Base-by-base conservation (phyloP, 2,113 vertebrate genomes). In the Phycodurus eques region DNA sequence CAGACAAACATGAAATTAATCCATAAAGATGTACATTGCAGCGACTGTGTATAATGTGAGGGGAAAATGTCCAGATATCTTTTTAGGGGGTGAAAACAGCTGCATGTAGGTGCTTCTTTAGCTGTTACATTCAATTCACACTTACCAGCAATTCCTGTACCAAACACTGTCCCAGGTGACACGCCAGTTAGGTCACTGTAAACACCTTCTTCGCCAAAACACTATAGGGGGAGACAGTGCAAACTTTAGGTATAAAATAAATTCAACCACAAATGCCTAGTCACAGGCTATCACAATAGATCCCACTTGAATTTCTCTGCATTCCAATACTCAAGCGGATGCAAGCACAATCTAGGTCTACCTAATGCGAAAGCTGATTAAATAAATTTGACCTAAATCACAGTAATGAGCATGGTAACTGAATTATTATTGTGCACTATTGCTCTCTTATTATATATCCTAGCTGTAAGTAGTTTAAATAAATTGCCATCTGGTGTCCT, bases 91-190 rank as follows among this genome's bases (percentile, higher is more conserved):
- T 44, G 68, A 61, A 68, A 12, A 75, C 4, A 74, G 72, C 64
- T 76, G 60, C 72, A 35, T 67, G 20, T 70, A 31, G 22, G 4
- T 54, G 74, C 57, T 66, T 77, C 57, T 47, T 66, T 44, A 66
- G 64, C 43, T 22, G 43, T n/a, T 15, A 9, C 22, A 47, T 47
- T 47, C 22, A 67, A 66, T 67, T 39, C 11, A 17, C 51, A 87
- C 95, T 94, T 87, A 98, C 97, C 96, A 79, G 91, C 93, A 4
- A 96, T 92, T 43, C 94, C 95, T 1, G 95, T 83, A 67, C 93
- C 94, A 85, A 96, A 95, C 85, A 96, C 94, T 0, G 96, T 83
- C 0, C 95, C 92, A 0, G 95, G 92, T 64, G 93, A 83, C 68
- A 96, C 82, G 22, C 93, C 92, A 66, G 94, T 89, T 73, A 93